phyloP scores from a whole-genome alignment of 92 coral and sea anemone species.

The Plumapathes pennacea region DNA sequence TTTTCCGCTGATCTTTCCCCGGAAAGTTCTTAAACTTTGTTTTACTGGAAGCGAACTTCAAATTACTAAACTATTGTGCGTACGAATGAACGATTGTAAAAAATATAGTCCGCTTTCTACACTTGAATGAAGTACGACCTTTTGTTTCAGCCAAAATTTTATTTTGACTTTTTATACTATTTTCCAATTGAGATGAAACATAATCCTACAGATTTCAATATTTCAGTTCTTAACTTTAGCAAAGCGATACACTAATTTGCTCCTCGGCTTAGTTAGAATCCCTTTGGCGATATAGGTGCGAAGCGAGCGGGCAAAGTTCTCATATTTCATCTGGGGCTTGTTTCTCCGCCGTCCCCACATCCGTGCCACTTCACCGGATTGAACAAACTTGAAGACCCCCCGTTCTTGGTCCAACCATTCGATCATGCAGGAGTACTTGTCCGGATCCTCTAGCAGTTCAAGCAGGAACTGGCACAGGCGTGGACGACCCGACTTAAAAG shows the following conservation, averaged over 20 bases:
- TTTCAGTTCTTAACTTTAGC: constrained; percentile 45
- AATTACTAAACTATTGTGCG: no score
- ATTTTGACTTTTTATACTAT: no score
- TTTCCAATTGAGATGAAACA: no score
- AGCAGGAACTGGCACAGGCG: constrained; percentile 92
- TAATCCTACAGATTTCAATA: no score
- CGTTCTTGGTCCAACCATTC: constrained; percentile 96
- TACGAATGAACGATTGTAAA: no score
- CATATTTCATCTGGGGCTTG: constrained; percentile 96
- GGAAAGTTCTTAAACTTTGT: no score
- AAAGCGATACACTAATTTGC: constrained; percentile 91
- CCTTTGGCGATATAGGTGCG: constrained; percentile 99
- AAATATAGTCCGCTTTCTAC: no score
- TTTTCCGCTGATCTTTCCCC: no score
- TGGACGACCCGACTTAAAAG: constrained; percentile 80
- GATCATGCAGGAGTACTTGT: constrained; percentile 78
- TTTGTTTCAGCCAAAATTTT: no score
- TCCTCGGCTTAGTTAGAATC: constrained; percentile 86
- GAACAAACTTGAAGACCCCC: constrained; percentile 91
- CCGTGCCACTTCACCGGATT: constrained; percentile 89
- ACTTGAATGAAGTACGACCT: no score
- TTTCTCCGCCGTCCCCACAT: constrained; percentile 95
- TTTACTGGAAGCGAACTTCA: no score
- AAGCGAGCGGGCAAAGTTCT: constrained; percentile 97
- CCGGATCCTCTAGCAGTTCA: constrained; percentile 75